Evolutionary conservation across 1,140 invertebrate species (phyloP), one percentile per base, ranked within the genome.

Genomic region (Drepana arcuata): DNA sequence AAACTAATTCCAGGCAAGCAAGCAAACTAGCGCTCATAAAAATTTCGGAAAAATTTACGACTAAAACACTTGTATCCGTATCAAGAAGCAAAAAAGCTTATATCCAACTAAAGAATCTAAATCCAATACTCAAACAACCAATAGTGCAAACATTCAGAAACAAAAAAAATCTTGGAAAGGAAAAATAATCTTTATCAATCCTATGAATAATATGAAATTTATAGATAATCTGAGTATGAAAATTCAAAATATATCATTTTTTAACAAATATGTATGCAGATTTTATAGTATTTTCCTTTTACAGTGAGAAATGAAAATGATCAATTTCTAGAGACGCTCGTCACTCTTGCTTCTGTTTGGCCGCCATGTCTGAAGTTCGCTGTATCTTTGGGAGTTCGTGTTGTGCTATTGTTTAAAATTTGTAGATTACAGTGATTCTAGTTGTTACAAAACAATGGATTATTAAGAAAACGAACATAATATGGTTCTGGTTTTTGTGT

Each of bases 311-410:
- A 64, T 63, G 47, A 69, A 63, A 48, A 41, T 48, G 60, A 57
- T 72, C 66, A 53, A 53, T 50, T 64, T 58, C 39, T 57, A 70
- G 47, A 67, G 69, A 77, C 74, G 72, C 73, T 74, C 65, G 53
- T 67, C 62, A 65, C 55, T 50, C 26, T 73, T 60, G 62, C 58
- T 65, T n/a, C n/a, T 62, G 68, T 60, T 74, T 74, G 67, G 72
- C 78, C 72, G 78, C 78, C 78, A 82, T 82, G 67, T 75, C 78
- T 78, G 69, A 77, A 70, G 67, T 69, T 77, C 65, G 71, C 61
- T 65, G 72, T 62, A 63, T 71, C 62, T 64, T 68, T 50, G n/a
- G 59, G 69, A 74, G 63, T 74, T 72, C 63, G 74, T 69, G 72
- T 69, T 70, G 77, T 79, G 77, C 70, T 74, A 62, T 73, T 75